A percentile compares a stretch with the other conserved stretches of the same genome.
phyloP scores from a whole-genome alignment of 2,113 vertebrate species.

The Erythrolamprus reginae region DNA sequence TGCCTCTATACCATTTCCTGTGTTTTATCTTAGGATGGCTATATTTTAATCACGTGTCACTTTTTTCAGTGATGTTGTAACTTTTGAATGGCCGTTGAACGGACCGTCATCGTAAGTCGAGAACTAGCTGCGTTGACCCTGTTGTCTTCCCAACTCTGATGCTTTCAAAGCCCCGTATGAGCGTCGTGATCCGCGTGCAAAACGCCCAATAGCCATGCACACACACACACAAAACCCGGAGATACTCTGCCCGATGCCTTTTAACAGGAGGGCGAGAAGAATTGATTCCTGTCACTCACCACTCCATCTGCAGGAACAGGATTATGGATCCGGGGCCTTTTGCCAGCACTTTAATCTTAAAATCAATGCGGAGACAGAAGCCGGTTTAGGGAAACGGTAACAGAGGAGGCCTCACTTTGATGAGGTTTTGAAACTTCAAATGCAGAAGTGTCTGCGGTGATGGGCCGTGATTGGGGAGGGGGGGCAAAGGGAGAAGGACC shows the following conservation, averaged over 20 bases:
- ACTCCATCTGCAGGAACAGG: slow-evolving; percentile 49
- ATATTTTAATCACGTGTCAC: too few species aligned
- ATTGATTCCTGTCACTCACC: slow-evolving; percentile 65
- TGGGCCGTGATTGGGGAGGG: neutral
- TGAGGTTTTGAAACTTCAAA: slow-evolving; percentile 37
- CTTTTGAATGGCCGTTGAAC: neutral
- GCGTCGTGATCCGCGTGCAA: slow-evolving; percentile 2
- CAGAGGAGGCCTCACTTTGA: slow-evolving; percentile 31
- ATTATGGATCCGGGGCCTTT: slow-evolving; percentile 49
- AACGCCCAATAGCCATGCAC: neutral
- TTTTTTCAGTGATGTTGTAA: neutral
- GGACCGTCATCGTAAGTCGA: neutral
- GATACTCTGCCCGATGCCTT: slow-evolving; percentile 39
- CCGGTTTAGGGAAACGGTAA: slow-evolving; percentile 41
- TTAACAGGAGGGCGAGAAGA: slow-evolving; percentile 22
- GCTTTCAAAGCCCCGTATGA: rapidly evolving
- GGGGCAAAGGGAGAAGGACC: neutral
- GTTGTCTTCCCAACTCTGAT: neutral
- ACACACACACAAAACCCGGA: neutral
- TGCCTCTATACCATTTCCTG: too few species aligned
- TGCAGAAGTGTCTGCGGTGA: slow-evolving; percentile 15
- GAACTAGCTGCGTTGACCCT: too few species aligned
- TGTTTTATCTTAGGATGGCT: too few species aligned
- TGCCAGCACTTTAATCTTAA: slow-evolving; percentile 47
- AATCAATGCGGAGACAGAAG: slow-evolving; percentile 52